phyloP scores from a whole-genome alignment of 2,888 invertebrate genomes.

The Phengaris alcon region DNA sequence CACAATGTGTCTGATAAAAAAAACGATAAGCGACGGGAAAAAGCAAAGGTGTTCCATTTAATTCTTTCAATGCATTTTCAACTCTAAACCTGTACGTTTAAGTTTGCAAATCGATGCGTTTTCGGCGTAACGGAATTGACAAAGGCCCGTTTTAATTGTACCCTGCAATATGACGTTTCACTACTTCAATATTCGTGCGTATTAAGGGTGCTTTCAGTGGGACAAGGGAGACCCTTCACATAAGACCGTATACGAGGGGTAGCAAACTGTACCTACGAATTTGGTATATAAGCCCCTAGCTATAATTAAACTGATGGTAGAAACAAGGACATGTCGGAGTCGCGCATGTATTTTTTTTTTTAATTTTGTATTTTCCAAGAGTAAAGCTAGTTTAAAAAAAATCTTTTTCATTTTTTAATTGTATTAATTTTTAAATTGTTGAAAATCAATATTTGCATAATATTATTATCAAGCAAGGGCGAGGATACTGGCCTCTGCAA shows the following conservation, averaged over 20 bases:
- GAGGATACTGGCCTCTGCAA: no score
- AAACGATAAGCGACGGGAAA: constrained; percentile 12
- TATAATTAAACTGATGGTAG: constrained; percentile 56
- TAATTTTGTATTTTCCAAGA: not conserved
- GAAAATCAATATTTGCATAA: no score
- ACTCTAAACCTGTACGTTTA: constrained; percentile 19
- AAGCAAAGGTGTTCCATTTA: not conserved
- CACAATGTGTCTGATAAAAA: constrained; percentile 1
- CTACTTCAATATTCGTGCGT: constrained; percentile 74
- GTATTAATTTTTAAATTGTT: no score
- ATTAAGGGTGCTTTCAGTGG: constrained; percentile 59
- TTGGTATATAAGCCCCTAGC: constrained; percentile 66
- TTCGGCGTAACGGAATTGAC: constrained; percentile 40
- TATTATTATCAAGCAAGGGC: no score
- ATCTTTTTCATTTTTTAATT: no score
- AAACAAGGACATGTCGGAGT: constrained; percentile 48
- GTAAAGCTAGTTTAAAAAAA: not conserved
- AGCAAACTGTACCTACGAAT: constrained; percentile 57
- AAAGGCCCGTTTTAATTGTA: constrained; percentile 55
- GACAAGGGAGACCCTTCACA: constrained; percentile 59
- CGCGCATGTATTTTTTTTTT: constrained; percentile 31
- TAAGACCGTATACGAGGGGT: constrained; percentile 69
- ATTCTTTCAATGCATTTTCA: not conserved
- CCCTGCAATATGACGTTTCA: constrained; percentile 72
- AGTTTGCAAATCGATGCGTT: constrained; percentile 20